Evolutionary conservation across 2,797 vertebrate species (phyloP), one percentile per base, ranked within the genome.

Genomic region (Ctenosaura bakeri): DNA sequence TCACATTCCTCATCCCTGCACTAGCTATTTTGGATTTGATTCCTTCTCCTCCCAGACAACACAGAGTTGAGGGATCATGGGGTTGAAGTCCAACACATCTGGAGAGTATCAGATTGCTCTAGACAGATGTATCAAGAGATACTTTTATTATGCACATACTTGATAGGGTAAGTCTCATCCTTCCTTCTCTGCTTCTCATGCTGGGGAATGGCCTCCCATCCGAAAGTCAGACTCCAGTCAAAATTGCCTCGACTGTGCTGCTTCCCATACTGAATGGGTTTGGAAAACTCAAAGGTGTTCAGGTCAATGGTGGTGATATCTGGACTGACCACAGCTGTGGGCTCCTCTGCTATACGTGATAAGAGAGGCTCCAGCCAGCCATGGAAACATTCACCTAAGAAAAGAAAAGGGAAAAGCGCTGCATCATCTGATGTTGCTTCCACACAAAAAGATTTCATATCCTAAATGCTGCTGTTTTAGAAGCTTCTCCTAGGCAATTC

Each of bases 331-430:
- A 99, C 99, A 0, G 97, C 98, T 0, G 97, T 98, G 85, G 98
- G 97, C 38, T 99, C 98, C 93, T 99, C 98, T 0, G 98, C 98
- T 6, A 99, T 99, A 42, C 99, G 98, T 2, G 97, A 97, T 64
- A 99, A 93, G 42, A 99, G 97, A 1, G 99, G 99, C 93, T 99
- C 99, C 42, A 99, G 96, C 99, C 99, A 99, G 38, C 98, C 98
- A 0, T 98, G 98, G 95, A 99, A 99, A 95, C 99, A 99, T 94
- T 99, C 99, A 3, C 99, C 99, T 99, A 91, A 35, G 88, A 50
- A 73, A 35, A 12, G 24, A 32, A 0, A 0, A 14, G 89, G 62
- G 85, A 18, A 4, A 77, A 59, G 14, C 35, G 88, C 13, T 22
- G 22, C 9, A 35, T 35, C 38, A 82, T 22, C 18, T 24, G 76